phyloP scores from a whole-genome alignment of 2,888 invertebrate species.

The Oegoconia quadripuncta region DNA sequence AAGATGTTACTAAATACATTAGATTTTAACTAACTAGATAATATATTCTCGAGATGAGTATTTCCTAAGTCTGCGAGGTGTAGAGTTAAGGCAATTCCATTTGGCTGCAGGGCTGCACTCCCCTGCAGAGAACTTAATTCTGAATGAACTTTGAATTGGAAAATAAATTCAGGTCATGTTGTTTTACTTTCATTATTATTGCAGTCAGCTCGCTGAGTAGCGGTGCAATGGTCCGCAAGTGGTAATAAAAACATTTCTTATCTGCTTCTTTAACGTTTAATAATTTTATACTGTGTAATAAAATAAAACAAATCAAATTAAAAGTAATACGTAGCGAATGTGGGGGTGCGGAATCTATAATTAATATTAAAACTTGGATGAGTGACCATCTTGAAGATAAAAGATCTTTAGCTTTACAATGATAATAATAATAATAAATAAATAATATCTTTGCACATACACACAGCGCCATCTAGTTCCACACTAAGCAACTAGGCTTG shows the following conservation, averaged over 20 bases:
- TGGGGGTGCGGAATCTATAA: too few species aligned
- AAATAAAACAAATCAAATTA: too few species aligned
- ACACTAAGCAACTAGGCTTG: too few species aligned
- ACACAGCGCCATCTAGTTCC: too few species aligned
- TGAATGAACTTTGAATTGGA: constrained; percentile 61
- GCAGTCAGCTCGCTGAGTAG: constrained; percentile 26
- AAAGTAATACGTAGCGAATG: too few species aligned
- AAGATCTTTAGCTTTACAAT: too few species aligned
- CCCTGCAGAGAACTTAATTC: constrained; percentile 52
- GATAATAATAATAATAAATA: too few species aligned
- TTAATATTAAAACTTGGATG: too few species aligned
- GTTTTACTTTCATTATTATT: constrained; percentile 50
- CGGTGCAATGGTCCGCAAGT: constrained; percentile 11
- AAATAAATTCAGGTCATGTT: constrained; percentile 54
- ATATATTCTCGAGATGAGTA: constrained; percentile 30
- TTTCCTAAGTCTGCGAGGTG: constrained; percentile 41
- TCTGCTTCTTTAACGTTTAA: too few species aligned
- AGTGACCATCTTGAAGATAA: too few species aligned
- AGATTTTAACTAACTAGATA: constrained; percentile 23
- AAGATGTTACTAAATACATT: constrained; percentile 6
- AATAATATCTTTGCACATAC: too few species aligned
- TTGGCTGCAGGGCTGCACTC: constrained; percentile 44
- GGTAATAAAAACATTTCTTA: constrained; percentile 5
- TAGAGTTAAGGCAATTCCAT: constrained; percentile 57
- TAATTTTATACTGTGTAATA: too few species aligned